A percentile compares a stretch with the other conserved stretches of the same genome.
These are phyloP conservation scores for Isoperla grammatica DNA, from an alignment of 2,888 invertebrate species.

Conservation along the genomic window DNA sequence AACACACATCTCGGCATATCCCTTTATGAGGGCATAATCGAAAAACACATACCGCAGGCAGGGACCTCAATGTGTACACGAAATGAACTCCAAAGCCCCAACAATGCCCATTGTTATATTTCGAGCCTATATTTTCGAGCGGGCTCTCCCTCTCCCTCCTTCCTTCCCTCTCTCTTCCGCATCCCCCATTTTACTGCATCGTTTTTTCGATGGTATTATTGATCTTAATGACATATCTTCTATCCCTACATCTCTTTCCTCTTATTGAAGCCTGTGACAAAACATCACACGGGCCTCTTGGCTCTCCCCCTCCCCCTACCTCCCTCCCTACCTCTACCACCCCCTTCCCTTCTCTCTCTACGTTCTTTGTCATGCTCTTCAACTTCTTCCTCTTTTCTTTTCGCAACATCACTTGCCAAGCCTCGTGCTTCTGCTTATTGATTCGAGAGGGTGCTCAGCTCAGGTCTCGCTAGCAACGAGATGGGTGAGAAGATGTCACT, in stretches of 20 bases:
- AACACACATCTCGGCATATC: neutral
- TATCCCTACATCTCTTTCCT: neutral
- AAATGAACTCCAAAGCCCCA: neutral
- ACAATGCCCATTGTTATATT: slow-evolving; percentile 2
- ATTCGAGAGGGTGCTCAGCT: neutral
- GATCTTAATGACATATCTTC: slow-evolving; percentile 1
- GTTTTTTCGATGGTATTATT: neutral
- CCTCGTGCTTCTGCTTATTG: neutral
- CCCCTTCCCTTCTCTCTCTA: neutral
- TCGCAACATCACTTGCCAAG: neutral
- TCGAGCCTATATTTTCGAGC: neutral
- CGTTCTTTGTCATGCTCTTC: neutral
- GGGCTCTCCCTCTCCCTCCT: too few species aligned
- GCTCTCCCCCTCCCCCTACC: neutral
- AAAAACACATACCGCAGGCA: neutral
- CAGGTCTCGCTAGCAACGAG: neutral
- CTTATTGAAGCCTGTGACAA: neutral
- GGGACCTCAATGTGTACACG: neutral
- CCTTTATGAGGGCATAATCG: neutral
- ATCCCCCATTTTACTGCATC: too few species aligned
- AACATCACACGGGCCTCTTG: slow-evolving; percentile 8
- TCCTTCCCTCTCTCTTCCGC: too few species aligned
- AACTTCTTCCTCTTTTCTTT: neutral
- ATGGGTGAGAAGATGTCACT: too few species aligned
- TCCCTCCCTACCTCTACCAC: neutral